Conservation (phyloP, 2,113 vertebrate species). For the Tyrannus savana region DNA sequence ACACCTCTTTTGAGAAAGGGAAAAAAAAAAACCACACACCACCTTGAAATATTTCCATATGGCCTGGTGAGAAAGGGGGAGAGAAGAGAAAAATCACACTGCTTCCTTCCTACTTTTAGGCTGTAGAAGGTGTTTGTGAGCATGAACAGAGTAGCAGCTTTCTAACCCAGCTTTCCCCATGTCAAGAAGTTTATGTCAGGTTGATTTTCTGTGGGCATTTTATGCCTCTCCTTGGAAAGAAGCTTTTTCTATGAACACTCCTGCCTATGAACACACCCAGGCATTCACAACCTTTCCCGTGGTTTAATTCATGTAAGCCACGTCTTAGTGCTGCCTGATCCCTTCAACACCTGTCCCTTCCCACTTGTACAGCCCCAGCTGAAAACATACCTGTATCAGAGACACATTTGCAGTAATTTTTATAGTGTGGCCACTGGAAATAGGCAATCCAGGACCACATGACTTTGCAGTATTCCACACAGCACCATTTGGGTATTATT, state of each 20-base stretch:
- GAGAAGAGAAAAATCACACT: background rate
- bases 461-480: background rate
- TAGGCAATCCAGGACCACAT: background rate
- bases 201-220: background rate
- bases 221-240: background rate
- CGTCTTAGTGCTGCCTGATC: background rate
- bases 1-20: background rate
- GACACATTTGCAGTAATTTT: rapidly evolving
- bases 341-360: background rate
- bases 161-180: background rate
- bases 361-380: background rate
- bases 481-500: background rate
- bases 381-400: background rate
- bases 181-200: background rate
- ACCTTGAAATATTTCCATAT: background rate
- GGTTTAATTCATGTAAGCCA: background rate
- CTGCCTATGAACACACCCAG: background rate
- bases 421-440: background rate
- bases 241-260: background rate
- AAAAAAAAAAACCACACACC: background rate
- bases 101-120: background rate
- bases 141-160: background rate
- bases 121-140: background rate
- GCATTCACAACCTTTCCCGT: background rate
- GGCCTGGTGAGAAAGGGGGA: background rate